Evolutionary conservation across 2,797 vertebrate genomes (phyloP).

Genomic region (Australoheros facetus): DNA sequence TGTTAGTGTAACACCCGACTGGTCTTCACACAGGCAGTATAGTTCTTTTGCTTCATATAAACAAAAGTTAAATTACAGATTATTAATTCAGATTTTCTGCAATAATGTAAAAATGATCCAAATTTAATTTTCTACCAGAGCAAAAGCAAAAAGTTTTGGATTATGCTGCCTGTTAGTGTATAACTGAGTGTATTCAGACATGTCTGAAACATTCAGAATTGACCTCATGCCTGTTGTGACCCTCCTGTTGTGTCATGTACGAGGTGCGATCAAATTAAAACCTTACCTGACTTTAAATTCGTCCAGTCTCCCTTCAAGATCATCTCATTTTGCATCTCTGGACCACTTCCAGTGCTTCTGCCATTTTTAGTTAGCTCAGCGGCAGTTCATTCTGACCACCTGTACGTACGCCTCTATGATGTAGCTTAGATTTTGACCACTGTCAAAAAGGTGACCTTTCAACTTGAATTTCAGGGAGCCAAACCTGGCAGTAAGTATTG

Average conservation of each 20-base stretch:
- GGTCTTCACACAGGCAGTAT: slow-evolving; percentile 45
- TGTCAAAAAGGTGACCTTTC: background rate
- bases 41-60: background rate
- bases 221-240: slow-evolving; percentile 36
- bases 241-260: background rate
- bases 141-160: background rate
- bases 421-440: background rate
- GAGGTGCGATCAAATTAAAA: background rate
- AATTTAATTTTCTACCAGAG: background rate
- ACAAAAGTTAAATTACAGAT: background rate
- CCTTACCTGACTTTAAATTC: background rate
- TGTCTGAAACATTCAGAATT: slow-evolving; percentile 12
- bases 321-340: background rate
- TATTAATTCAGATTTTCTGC: background rate
- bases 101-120: background rate
- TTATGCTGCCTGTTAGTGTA: slow-evolving; percentile 40
- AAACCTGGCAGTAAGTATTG: background rate
- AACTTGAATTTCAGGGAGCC: too few species aligned
- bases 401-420: background rate
- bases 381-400: background rate
- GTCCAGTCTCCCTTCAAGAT: background rate
- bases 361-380: background rate
- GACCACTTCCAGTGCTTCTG: background rate
- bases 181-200: slow-evolving; percentile 22
- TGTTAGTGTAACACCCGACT: slow-evolving; percentile 30